These are phyloP conservation scores for Protodeltote pygarga DNA, from an alignment of 2,888 invertebrate genomes.

Conservation along the genomic window DNA sequence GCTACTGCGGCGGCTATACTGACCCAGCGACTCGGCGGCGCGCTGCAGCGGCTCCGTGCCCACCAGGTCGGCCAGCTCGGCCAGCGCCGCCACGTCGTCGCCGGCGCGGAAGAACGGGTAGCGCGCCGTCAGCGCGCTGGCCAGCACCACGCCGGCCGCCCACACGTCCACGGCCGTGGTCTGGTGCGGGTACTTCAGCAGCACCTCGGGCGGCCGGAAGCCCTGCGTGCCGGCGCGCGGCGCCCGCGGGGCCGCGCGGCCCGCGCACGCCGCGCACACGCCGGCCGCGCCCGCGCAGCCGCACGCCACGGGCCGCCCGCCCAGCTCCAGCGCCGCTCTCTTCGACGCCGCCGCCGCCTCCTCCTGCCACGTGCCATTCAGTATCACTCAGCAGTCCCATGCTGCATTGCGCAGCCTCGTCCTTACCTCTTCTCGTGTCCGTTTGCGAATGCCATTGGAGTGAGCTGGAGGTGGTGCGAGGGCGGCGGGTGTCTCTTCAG, in stretches of 20 bases:
- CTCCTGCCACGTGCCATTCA: no score
- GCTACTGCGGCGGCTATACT: background rate
- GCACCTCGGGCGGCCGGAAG: slow-evolving; percentile 95
- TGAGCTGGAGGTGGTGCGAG: slow-evolving; percentile 85
- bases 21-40: slow-evolving; percentile 90
- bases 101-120: slow-evolving; percentile 95
- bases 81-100: slow-evolving; percentile 90
- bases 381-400: no score
- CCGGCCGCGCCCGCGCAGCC: slow-evolving; percentile 89
- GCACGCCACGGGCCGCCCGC: no score
- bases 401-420: slow-evolving; percentile 70
- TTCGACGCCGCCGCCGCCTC: slow-evolving; percentile 64
- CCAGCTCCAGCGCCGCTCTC: slow-evolving; percentile 37
- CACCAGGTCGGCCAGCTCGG: slow-evolving; percentile 93
- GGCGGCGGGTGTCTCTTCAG: slow-evolving; percentile 32
- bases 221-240: slow-evolving; percentile 96
- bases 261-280: slow-evolving; percentile 89
- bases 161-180: slow-evolving; percentile 95
- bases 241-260: slow-evolving; percentile 89
- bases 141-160: slow-evolving; percentile 95
- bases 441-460: slow-evolving; percentile 53
- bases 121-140: slow-evolving; percentile 89
- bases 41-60: slow-evolving; percentile 90
- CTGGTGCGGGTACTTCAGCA: slow-evolving; percentile 93
- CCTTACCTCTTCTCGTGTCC: slow-evolving; percentile 60